Evolutionary conservation across 2,797 vertebrate genomes (phyloP).

Genomic region (Emys orbicularis): DNA sequence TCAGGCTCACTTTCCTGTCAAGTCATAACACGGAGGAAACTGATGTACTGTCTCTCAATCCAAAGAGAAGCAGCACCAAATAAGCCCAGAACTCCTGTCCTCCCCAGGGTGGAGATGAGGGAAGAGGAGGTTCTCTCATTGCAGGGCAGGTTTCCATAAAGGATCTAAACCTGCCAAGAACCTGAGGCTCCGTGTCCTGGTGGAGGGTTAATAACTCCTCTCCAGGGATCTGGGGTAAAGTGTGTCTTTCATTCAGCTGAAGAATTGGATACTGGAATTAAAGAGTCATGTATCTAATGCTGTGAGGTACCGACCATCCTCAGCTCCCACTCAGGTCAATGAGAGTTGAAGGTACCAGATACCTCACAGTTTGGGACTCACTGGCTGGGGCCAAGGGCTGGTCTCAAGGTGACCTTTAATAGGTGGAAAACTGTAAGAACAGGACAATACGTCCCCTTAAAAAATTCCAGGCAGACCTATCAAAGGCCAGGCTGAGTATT

Average conservation of each 20-base stretch:
- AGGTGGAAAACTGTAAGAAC: neutral
- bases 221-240: neutral
- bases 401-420: slow-evolving; percentile 19
- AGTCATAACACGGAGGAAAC: neutral
- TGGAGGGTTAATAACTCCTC: neutral
- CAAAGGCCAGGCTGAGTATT: slow-evolving; percentile 15
- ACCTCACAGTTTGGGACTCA: neutral
- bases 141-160: fast-evolving
- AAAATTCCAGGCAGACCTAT: slow-evolving; percentile 23
- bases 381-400: neutral
- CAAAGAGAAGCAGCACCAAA: neutral
- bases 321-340: fast-evolving
- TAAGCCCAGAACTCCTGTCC: neutral
- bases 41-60: neutral
- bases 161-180: neutral
- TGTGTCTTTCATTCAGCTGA: neutral
- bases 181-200: neutral
- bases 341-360: neutral
- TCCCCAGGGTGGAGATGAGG: fast-evolving
- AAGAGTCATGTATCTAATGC: neutral
- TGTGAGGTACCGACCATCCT: neutral
- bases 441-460: neutral
- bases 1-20: neutral
- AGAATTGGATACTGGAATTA: neutral
- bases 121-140: neutral